Percentiles rank a stretch among this genome's conserved stretches.
Conservation (phyloP, 37 sponge, comb jelly and placozoan genomes). For the Crambe crambe region DNA sequence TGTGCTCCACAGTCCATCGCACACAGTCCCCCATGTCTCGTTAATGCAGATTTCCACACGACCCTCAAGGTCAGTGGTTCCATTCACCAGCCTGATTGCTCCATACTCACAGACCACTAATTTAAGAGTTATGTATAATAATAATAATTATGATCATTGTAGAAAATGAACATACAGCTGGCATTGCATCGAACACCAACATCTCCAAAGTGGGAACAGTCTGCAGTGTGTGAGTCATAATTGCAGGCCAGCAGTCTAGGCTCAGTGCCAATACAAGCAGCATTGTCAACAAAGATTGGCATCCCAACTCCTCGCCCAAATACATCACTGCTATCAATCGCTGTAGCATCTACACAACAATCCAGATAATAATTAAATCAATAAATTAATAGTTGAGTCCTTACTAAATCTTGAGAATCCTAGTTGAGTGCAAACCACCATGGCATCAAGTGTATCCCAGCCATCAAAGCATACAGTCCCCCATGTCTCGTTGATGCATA, state of each 20-base stretch:
- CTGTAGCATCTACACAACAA: background rate
- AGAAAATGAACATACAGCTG: background rate
- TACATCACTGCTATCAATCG: background rate
- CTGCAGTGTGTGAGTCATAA: background rate
- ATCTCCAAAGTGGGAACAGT: conserved; percentile 3
- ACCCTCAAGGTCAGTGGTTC: background rate
- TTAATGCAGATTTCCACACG: background rate
- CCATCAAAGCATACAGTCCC: conserved; percentile 39
- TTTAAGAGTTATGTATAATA: too few species aligned
- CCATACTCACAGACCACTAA: background rate
- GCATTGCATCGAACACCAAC: conserved; percentile 38
- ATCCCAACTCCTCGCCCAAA: background rate
- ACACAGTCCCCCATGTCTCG: background rate
- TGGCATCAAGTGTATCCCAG: conserved; percentile 42
- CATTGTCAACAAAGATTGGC: background rate
- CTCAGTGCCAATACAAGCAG: background rate
- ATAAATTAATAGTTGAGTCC: too few species aligned
- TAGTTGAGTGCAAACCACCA: conserved; percentile 27
- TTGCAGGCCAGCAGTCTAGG: background rate
- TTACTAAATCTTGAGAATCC: conserved; percentile 20
- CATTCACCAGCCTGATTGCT: background rate
- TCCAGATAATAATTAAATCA: too few species aligned
- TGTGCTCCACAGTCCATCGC: background rate
- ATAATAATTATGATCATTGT: too few species aligned
- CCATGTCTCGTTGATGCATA: conserved; percentile 32